Evolutionary conservation across 2,888 invertebrate genomes (phyloP).

Genomic region (Tyria jacobaeae): DNA sequence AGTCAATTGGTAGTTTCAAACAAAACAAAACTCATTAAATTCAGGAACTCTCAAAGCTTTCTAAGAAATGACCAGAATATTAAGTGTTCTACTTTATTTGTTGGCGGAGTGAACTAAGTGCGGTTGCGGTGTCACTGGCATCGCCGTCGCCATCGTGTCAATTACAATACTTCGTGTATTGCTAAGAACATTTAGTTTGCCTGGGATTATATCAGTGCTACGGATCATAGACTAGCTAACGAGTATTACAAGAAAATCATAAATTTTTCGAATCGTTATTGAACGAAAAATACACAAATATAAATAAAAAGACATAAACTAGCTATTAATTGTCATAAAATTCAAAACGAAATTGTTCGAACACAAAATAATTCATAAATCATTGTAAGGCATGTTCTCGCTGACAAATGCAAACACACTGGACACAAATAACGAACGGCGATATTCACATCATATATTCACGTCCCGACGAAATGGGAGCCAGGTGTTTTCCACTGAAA

Average conservation of each 20-base stretch:
- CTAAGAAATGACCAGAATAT: constrained; percentile 9
- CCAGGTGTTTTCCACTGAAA: constrained; percentile 59
- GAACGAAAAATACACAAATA: background rate
- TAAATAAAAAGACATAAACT: background rate
- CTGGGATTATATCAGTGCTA: background rate
- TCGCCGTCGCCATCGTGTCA: background rate
- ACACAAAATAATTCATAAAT: constrained; percentile 39
- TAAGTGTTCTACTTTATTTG: constrained; percentile 1
- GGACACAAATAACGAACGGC: constrained; percentile 57
- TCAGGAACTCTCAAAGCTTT: background rate
- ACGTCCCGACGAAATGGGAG: constrained; percentile 51
- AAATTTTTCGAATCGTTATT: background rate
- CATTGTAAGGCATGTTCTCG: constrained; percentile 47
- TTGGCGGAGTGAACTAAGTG: background rate
- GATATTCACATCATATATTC: constrained; percentile 62
- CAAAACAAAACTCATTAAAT: constrained; percentile 10
- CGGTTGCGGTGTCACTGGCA: background rate
- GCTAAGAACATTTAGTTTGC: background rate
- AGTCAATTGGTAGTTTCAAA: background rate
- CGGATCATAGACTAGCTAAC: background rate
- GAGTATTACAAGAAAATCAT: background rate
- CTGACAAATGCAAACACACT: constrained; percentile 60
- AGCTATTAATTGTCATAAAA: constrained; percentile 14
- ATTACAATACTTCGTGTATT: background rate
- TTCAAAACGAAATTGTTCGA: constrained; percentile 9